Evolutionary conservation across 2,888 invertebrate genomes (phyloP).

Genomic region (Plebejus anna): DNA sequence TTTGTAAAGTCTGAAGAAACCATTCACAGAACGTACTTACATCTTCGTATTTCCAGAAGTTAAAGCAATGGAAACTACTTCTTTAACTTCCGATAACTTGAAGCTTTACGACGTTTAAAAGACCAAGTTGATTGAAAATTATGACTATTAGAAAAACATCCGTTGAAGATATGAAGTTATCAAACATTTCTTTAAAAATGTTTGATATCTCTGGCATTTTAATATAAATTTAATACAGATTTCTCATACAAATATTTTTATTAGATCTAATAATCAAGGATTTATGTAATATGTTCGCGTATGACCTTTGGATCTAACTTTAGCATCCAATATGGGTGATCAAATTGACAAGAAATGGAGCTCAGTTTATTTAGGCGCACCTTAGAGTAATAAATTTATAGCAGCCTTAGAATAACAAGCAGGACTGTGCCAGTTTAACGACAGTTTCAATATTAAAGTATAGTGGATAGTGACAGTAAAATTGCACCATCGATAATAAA

Average conservation of each 20-base stretch:
- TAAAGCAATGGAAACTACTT: not conserved
- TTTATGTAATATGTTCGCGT: not conserved
- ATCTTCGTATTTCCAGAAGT: not conserved
- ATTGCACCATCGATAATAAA: not conserved
- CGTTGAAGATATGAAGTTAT: not conserved
- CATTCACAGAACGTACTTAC: not conserved
- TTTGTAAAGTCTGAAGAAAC: not conserved
- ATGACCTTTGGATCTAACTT: not conserved
- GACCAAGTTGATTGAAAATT: not conserved
- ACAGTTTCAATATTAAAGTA: not conserved
- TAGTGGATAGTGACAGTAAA: not conserved
- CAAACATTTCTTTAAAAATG: not conserved
- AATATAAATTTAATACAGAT: not conserved
- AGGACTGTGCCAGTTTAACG: constrained; percentile 3
- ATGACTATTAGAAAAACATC: not conserved
- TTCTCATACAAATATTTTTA: not conserved
- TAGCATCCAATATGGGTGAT: not conserved
- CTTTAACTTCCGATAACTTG: not conserved
- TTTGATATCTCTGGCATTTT: not conserved
- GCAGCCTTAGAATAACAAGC: constrained; percentile 1
- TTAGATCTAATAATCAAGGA: not conserved
- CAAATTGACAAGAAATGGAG: constrained; percentile 15
- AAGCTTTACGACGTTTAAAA: not conserved
- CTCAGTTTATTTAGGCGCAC: not conserved
- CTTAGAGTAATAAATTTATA: constrained; percentile 7